A percentile compares a stretch with the other conserved stretches of the same genome.
phyloP scores from a whole-genome alignment of 2,113 vertebrate genomes.

The Calonectris borealis region DNA sequence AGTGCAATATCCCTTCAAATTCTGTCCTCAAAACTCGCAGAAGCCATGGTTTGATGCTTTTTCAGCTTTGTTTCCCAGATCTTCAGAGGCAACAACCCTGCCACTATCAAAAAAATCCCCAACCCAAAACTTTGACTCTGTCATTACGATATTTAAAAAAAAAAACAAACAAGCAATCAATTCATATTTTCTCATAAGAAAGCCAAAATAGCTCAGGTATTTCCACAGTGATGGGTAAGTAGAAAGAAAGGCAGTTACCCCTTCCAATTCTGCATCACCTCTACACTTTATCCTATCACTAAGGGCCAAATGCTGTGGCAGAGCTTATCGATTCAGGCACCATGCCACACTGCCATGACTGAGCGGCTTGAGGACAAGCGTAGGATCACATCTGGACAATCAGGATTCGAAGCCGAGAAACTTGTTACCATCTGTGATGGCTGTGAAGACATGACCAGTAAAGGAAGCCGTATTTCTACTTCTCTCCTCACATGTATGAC shows the following conservation, averaged over 20 bases:
- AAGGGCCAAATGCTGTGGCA: neutral
- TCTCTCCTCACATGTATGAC: neutral
- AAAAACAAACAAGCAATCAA: neutral
- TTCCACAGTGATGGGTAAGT: neutral
- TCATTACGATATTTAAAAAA: neutral
- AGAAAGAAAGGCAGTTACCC: neutral
- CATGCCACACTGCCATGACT: neutral
- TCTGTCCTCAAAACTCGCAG: neutral
- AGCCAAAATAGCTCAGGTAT: neutral
- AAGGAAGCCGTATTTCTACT: neutral
- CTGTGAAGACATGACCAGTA: neutral
- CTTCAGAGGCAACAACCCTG: neutral
- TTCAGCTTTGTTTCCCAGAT: neutral
- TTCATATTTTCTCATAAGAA: neutral
- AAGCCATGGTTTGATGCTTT: neutral
- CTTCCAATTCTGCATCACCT: neutral
- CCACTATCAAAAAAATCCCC: neutral
- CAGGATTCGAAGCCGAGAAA: neutral
- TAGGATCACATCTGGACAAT: neutral
- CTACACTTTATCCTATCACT: neutral
- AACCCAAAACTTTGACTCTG: neutral
- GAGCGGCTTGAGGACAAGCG: neutral
- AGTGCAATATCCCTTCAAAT: neutral
- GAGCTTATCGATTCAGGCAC: neutral
- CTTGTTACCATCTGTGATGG: neutral